phyloP scores from a whole-genome alignment of 2,797 vertebrate genomes.

The Delichon dasypus region DNA sequence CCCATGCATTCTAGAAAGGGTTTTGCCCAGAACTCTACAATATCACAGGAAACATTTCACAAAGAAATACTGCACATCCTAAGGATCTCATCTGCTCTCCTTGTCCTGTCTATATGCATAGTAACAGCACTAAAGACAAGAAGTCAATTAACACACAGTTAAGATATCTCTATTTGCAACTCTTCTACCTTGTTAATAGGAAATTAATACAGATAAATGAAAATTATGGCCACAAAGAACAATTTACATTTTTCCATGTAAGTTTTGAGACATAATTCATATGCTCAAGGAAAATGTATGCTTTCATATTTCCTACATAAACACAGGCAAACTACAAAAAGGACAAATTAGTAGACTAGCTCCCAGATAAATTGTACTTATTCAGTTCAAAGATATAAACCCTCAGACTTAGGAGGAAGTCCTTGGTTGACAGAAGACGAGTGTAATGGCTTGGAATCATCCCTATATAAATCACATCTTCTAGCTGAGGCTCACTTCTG shows the following conservation, averaged over 20 bases:
- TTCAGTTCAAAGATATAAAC: slow-evolving; percentile 12
- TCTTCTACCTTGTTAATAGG: not conserved
- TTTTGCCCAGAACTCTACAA: not conserved
- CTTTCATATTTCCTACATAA: not conserved
- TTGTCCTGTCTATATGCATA: not conserved
- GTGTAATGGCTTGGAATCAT: slow-evolving; percentile 10
- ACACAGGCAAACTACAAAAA: not conserved
- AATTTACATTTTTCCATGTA: not conserved
- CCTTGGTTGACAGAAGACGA: slow-evolving; percentile 20
- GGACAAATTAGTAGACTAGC: not conserved
- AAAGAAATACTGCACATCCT: not conserved
- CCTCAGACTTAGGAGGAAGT: slow-evolving; percentile 10
- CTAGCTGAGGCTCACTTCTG: not conserved
- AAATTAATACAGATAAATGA: not conserved
- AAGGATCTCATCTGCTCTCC: not conserved
- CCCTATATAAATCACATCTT: not conserved
- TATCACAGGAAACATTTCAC: not conserved
- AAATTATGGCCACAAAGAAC: not conserved
- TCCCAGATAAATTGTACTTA: slow-evolving; percentile 5
- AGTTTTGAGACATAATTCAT: not conserved
- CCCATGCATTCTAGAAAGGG: not conserved
- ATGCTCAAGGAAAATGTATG: not conserved
- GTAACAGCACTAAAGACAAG: not conserved
- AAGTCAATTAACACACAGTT: not conserved
- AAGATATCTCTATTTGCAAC: not conserved